These are phyloP conservation scores for Epistrophella euchroma DNA, from an alignment of 2,888 invertebrate genomes.

Conservation along the genomic window DNA sequence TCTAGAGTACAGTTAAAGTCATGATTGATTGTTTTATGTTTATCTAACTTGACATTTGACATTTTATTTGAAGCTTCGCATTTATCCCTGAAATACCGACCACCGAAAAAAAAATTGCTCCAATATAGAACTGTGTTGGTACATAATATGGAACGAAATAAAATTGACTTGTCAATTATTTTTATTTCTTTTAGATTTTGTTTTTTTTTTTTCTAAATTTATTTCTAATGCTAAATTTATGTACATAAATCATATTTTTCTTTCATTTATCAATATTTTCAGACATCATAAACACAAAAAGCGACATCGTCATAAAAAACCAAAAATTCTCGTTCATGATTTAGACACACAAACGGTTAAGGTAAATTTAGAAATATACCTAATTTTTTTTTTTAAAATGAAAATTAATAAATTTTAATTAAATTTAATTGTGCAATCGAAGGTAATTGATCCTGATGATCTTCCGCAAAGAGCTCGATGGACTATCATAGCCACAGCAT, in stretches of 20 bases:
- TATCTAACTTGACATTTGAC: conserved; percentile 15
- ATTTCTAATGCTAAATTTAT: background rate
- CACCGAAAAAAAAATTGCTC: background rate
- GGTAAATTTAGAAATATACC: conserved; percentile 77
- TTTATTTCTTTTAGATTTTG: background rate
- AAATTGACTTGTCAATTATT: conserved; percentile 26
- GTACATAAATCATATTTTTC: background rate
- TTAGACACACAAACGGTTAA: conserved; percentile 84
- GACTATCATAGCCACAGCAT: conserved; percentile 96
- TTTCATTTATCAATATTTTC: conserved; percentile 55
- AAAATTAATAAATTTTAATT: background rate
- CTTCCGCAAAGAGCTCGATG: conserved; percentile 93
- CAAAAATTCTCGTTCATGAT: conserved; percentile 84
- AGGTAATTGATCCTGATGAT: conserved; percentile 91
- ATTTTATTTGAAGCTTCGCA: conserved; percentile 5
- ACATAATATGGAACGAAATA: background rate
- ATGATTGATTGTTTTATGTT: conserved; percentile 58
- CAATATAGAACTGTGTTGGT: background rate
- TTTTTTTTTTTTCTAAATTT: background rate
- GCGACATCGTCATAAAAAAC: conserved; percentile 84
- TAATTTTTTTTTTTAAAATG: too few species aligned
- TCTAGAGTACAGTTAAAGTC: background rate
- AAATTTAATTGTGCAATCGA: background rate
- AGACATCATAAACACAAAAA: conserved; percentile 83
- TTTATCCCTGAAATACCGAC: background rate